These are phyloP conservation scores for Orthonyx spaldingii DNA, from an alignment of 2,113 vertebrate species.

Conservation along the genomic window DNA sequence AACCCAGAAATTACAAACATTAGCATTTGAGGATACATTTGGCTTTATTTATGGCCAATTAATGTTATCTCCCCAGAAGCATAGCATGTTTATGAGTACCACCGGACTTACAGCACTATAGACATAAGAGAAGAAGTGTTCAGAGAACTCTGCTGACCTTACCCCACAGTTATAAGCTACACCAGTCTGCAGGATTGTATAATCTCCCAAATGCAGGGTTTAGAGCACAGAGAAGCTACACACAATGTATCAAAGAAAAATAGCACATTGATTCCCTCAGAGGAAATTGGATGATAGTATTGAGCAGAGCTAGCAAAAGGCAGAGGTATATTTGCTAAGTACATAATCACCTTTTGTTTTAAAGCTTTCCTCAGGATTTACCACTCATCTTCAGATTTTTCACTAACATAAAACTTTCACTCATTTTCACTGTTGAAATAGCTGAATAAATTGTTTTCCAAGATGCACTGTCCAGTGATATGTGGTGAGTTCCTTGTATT, in stretches of 20 bases:
- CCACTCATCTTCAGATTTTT: constrained; percentile 15
- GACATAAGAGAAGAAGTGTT: neutral
- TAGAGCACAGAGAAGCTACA: constrained; percentile 16
- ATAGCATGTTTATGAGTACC: neutral
- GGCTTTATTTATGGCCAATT: constrained; percentile 33
- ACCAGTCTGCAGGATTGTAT: neutral
- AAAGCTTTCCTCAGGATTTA: neutral
- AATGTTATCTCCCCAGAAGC: neutral
- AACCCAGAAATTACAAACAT: neutral
- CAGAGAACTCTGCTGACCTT: neutral
- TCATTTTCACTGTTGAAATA: neutral
- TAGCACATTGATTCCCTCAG: neutral
- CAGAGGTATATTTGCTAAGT: neutral
- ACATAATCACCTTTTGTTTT: neutral
- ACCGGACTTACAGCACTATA: neutral
- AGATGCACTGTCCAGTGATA: neutral
- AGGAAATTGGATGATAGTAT: neutral
- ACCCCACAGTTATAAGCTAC: neutral
- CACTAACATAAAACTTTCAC: neutral
- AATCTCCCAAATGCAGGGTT: neutral
- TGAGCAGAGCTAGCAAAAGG: neutral
- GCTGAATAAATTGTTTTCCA: neutral
- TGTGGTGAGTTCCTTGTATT: neutral
- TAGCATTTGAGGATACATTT: neutral
- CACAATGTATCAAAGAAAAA: neutral